Conservation (phyloP, 30 jellyfish, hydroid and myxozoan genomes). For the Aurelia coerulea region DNA sequence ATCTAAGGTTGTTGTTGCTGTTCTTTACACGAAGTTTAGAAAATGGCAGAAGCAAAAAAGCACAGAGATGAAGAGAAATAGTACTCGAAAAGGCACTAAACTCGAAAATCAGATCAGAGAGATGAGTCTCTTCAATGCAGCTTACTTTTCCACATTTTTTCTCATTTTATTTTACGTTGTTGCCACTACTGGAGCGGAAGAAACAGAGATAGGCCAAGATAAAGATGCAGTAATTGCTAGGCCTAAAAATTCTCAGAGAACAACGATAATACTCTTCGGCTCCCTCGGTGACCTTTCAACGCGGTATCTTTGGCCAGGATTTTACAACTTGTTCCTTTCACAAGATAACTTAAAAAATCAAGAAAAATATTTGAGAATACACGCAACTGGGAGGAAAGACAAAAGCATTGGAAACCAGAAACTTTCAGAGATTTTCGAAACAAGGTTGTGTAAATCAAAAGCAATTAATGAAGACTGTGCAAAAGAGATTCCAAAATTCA, state of each 20-base stretch:
- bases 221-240: no score
- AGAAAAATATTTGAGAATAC: conserved; percentile 5
- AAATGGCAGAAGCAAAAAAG: no score
- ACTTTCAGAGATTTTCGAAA: conserved; percentile 6
- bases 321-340: conserved; percentile 15
- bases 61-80: no score
- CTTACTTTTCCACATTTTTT: no score
- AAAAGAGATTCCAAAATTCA: background rate
- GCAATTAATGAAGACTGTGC: background rate
- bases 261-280: conserved; percentile 64
- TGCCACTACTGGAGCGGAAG: no score
- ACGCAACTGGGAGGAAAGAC: conserved; percentile 57
- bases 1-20: no score
- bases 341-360: background rate
- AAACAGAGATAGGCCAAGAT: no score
- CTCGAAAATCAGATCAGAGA: no score
- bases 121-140: no score
- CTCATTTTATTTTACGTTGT: no score
- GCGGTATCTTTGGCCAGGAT: conserved; percentile 73
- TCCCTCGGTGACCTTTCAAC: conserved; percentile 73
- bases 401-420: conserved; percentile 1
- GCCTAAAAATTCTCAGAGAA: conserved; percentile 12
- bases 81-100: no score
- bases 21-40: no score
- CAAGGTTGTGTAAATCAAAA: background rate